These are phyloP conservation scores for Orthosia incerta DNA, from an alignment of 2,888 invertebrate genomes.

Conservation along the genomic window DNA sequence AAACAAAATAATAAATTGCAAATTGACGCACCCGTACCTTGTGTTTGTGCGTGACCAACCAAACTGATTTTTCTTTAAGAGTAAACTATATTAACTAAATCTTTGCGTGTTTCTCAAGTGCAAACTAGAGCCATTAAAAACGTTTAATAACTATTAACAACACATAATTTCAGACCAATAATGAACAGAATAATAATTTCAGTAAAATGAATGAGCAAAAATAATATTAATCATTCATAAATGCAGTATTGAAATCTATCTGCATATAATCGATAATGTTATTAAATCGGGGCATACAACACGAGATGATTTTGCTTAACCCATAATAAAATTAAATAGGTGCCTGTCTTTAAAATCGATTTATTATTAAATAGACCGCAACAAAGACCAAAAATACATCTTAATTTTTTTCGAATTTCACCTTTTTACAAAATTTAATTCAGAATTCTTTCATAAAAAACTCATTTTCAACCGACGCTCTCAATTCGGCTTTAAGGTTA, in stretches of 20 bases:
- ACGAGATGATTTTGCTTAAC: neutral
- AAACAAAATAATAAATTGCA: constrained; percentile 1
- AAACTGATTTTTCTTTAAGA: neutral
- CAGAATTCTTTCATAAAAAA: too few species aligned
- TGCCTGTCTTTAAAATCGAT: neutral
- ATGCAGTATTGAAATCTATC: constrained; percentile 1
- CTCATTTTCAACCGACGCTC: too few species aligned
- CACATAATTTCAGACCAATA: neutral
- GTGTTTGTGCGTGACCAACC: neutral
- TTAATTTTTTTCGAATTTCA: too few species aligned
- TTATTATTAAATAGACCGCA: too few species aligned
- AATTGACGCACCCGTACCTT: neutral
- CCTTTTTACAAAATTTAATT: too few species aligned
- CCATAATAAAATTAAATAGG: neutral
- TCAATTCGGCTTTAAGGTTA: too few species aligned
- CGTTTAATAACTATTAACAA: constrained; percentile 3
- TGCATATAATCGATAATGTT: neutral
- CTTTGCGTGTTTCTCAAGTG: neutral
- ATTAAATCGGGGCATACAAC: neutral
- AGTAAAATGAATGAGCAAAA: neutral
- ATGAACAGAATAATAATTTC: neutral
- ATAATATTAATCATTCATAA: constrained; percentile 5
- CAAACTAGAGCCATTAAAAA: neutral
- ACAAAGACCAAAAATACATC: too few species aligned
- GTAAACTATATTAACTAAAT: neutral